Evolutionary conservation across 1,140 invertebrate genomes (phyloP).

Genomic region (Linepithema humile): DNA sequence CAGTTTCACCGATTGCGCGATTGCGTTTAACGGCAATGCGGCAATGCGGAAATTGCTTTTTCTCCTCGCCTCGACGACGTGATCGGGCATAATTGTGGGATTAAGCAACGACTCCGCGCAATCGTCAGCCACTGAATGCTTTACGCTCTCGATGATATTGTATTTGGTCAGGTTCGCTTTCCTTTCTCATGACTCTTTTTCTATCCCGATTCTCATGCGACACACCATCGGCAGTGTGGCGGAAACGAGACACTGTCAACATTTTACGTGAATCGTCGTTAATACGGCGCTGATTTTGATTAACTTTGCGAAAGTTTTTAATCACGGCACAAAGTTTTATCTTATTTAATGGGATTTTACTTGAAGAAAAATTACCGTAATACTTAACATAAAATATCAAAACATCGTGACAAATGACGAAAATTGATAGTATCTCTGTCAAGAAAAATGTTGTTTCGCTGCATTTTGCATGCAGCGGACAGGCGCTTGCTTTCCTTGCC

Average conservation of each 20-base stretch:
- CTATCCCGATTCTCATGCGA: neutral
- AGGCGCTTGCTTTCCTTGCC: constrained; percentile 10
- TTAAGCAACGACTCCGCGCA: too few species aligned
- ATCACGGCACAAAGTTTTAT: too few species aligned
- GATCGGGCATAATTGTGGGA: constrained; percentile 51
- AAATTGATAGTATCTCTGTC: neutral
- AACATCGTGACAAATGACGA: neutral
- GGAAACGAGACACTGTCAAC: neutral
- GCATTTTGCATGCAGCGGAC: constrained; percentile 5
- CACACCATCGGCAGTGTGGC: too few species aligned
- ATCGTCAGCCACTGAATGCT: too few species aligned
- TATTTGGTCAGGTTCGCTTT: constrained; percentile 22
- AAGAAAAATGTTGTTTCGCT: too few species aligned
- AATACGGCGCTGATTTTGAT: neutral
- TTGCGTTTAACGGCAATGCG: constrained; percentile 57
- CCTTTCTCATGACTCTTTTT: constrained; percentile 6
- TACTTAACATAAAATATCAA: neutral
- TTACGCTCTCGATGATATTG: constrained; percentile 3
- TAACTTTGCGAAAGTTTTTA: too few species aligned
- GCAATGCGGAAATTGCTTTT: constrained; percentile 63
- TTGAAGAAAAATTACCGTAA: too few species aligned
- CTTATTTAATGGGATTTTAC: too few species aligned
- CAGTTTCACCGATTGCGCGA: constrained; percentile 31
- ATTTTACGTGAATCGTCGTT: neutral
- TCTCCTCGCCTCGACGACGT: constrained; percentile 27